Base-by-base conservation (phyloP, 1,140 invertebrate species). In the Drosophila lacteicornis region DNA sequence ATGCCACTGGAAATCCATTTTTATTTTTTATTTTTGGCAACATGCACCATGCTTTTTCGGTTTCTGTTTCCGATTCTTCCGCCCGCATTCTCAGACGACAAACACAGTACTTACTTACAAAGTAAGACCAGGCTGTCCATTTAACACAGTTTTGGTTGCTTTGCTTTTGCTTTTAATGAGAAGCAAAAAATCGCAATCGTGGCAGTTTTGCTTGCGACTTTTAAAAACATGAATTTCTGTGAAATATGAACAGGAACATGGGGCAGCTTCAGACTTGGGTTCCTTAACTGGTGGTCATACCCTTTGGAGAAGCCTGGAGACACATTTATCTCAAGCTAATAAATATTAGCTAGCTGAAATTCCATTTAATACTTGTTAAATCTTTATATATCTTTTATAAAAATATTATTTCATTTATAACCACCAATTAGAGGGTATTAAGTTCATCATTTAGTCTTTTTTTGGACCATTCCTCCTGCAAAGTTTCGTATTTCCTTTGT, bases 31-130 rank as follows among this genome's bases (percentile, higher is more conserved):
- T 17, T 38, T 33, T 57, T 43, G 38, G 50, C 42, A 19, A 19
- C 25, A n/a, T 42, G 49, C 71, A 65, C 69, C 59, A 63, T 63
- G 80, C 79, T 74, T 79, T 82, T 74, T 82, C 67, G 58, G 74
- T 82, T 59, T 71, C 50, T 22, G 50, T 66, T 17, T 55, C 43
- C 6, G 51, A 59, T 30, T 66, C 58, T 53, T 59, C 53, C 67
- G 56, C 68, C 74, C 68, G 82, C 82, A 84, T 85, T 85, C 73
- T 85, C 78, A 85, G 82, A 81, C 82, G 62, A 80, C 55, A 65
- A 55, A 43, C 25, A 51, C 27, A 3, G 22, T 50, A 69, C 45
- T 42, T 19, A 27, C 19, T 3, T n/a, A 33, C n/a, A 30, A 63
- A 27, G n/a, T 42, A 17, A 33, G 33, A 8, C 12, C 11, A 40